Evolutionary conservation across 2,888 invertebrate genomes (phyloP), one percentile per base, ranked within the genome.

Genomic region (Acrobasis repandana): DNA sequence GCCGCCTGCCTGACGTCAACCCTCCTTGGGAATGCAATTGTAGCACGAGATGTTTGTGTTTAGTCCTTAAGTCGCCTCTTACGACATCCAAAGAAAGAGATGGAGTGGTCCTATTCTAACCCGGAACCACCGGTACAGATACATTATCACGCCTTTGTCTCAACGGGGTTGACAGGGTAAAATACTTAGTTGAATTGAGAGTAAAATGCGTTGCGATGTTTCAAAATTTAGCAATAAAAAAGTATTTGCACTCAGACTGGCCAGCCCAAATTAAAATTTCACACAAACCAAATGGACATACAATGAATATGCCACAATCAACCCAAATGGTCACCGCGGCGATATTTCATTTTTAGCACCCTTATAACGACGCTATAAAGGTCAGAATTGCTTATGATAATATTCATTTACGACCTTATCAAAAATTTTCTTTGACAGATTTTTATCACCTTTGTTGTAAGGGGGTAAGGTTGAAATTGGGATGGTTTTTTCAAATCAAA

Each of bases 351-450:
- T 54, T 54, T 54, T 20, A 54, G 18, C 54, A 20, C 54, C 18
- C 54, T 54, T 54, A 38, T 16, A 54, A 54, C 54, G 54, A 38
- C 20, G 54, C 14, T 20, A 54, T 38, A 20, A 54, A 54, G 54
- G 38, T 38, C 20, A 54, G 1, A 54, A 54, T 54, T 54, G 54
- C 54, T 54, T 54, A 34, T 38, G 18, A 38, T 18, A 38, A 38
- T 38, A 38, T 54, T 38, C 38, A 54, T 54, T 54, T 54, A 38
- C 38, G 54, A 54, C 54, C 54, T 54, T 38, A 38, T 38, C 54
- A 38, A 38, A 3, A 28, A 8, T 33, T 14, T 50, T 14, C n/a
- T 50, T 20, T 28, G 50, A n/a, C 50, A 50, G 43, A 43, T 43
- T 43, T 43, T 43, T 0, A n/a, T 43, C 11, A n/a, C 14, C 14